Evolutionary conservation across 2,888 invertebrate species (phyloP).

Genomic region (Drosophila nr. perissopoda): DNA sequence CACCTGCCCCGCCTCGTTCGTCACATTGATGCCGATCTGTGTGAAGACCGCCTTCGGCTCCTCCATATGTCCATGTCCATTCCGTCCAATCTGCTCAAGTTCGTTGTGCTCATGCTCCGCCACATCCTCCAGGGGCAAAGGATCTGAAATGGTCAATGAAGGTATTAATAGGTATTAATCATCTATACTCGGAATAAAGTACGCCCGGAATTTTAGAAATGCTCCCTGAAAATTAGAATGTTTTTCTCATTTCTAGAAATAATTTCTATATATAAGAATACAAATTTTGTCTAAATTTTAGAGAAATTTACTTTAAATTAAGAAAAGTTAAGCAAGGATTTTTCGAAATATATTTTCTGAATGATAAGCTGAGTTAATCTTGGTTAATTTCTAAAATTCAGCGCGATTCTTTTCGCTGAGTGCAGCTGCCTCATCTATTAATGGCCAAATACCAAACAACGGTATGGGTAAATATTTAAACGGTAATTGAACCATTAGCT

Average conservation of each 20-base stretch:
- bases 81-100: constrained; percentile 54
- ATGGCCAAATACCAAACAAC: constrained; percentile 19
- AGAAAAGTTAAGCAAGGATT: too few relatives aligned
- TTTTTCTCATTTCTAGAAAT: too few relatives aligned
- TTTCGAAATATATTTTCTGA: background rate
- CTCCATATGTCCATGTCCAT: constrained; percentile 59
- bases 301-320: background rate
- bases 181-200: background rate
- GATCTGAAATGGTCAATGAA: constrained; percentile 63
- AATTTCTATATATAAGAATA: too few relatives aligned
- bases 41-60: constrained; percentile 61
- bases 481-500: constrained; percentile 51
- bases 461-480: constrained; percentile 58
- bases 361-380: background rate
- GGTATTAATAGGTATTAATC: background rate
- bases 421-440: background rate
- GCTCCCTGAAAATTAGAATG: background rate
- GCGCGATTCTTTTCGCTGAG: background rate
- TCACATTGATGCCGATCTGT: constrained; percentile 84
- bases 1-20: constrained; percentile 84
- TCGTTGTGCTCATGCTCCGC: constrained; percentile 13
- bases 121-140: constrained; percentile 82
- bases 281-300: too few relatives aligned
- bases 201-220: too few relatives aligned
- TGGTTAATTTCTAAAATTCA: background rate